These are phyloP conservation scores for Synanthedon tipuliformis DNA, from an alignment of 2,888 invertebrate genomes.

Conservation along the genomic window DNA sequence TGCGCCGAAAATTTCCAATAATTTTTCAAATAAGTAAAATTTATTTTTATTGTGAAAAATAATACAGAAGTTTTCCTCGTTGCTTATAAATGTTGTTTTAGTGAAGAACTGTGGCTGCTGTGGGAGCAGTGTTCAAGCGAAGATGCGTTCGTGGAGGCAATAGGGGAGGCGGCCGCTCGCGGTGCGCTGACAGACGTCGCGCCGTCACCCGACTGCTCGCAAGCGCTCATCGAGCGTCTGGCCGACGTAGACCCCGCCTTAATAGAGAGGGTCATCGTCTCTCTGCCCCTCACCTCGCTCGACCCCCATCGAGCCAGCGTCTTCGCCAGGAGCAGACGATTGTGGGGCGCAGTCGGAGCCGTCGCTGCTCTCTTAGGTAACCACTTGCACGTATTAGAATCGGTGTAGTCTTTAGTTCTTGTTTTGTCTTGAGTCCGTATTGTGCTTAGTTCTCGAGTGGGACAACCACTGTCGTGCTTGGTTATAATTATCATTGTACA, in stretches of 20 bases:
- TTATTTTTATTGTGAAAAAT: too few relatives aligned
- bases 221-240: constrained; percentile 75
- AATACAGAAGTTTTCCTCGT: too few relatives aligned
- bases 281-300: constrained; percentile 47
- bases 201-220: constrained; percentile 67
- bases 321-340: constrained; percentile 37
- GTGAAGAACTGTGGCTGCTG: constrained; percentile 53
- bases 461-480: too few relatives aligned
- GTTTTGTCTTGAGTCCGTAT: too few relatives aligned
- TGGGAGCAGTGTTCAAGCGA: constrained; percentile 63
- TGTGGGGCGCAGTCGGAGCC: constrained; percentile 57
- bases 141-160: constrained; percentile 71
- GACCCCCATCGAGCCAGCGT: constrained; percentile 60
- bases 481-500: constrained; percentile 4
- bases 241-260: constrained; percentile 73
- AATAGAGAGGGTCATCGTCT: constrained; percentile 76
- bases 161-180: constrained; percentile 76
- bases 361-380: constrained; percentile 51
- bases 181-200: constrained; percentile 68
- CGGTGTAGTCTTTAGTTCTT: not conserved
- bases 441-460: too few relatives aligned
- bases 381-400: constrained; percentile 1
- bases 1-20: too few relatives aligned
- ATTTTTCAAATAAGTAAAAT: too few relatives aligned
- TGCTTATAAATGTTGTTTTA: constrained; percentile 12